phyloP scores from a whole-genome alignment of 2,888 invertebrate species.

The Lissocephala sabroskyi region DNA sequence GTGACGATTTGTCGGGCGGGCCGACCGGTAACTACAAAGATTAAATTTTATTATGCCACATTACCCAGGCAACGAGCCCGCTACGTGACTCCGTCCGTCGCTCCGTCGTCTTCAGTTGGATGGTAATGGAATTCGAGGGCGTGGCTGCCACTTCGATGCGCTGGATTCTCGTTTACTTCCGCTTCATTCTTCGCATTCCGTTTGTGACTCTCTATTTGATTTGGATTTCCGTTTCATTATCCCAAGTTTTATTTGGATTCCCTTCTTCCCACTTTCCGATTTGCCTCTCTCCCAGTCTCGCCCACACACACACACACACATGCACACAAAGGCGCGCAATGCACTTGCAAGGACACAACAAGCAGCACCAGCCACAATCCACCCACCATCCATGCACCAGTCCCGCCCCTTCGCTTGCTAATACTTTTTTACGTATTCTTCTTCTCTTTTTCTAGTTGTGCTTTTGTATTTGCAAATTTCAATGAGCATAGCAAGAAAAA shows the following conservation, averaged over 20 bases:
- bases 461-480: conserved; percentile 61
- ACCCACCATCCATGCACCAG: background rate
- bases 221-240: background rate
- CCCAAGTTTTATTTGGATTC: no score
- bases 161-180: background rate
- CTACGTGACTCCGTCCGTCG: conserved; percentile 33
- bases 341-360: background rate
- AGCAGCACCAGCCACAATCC: no score
- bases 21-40: conserved; percentile 33
- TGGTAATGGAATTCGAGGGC: conserved; percentile 1
- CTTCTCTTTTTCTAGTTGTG: conserved; percentile 59
- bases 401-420: conserved; percentile 42
- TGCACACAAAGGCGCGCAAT: background rate
- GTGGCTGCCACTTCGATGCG: conserved; percentile 18
- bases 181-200: background rate
- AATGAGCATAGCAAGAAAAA: conserved; percentile 51
- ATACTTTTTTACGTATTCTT: conserved; percentile 54
- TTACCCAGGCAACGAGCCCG: conserved; percentile 29
- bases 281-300: no score
- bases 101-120: background rate
- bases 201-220: background rate
- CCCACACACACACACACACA: conserved; percentile 2
- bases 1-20: background rate
- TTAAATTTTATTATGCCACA: conserved; percentile 54
- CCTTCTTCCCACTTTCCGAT: no score